A percentile compares a stretch with the other conserved stretches of the same genome.
Evolutionary conservation across 1,140 invertebrate genomes (phyloP).

Genomic region (Zaprionus vittiger): DNA sequence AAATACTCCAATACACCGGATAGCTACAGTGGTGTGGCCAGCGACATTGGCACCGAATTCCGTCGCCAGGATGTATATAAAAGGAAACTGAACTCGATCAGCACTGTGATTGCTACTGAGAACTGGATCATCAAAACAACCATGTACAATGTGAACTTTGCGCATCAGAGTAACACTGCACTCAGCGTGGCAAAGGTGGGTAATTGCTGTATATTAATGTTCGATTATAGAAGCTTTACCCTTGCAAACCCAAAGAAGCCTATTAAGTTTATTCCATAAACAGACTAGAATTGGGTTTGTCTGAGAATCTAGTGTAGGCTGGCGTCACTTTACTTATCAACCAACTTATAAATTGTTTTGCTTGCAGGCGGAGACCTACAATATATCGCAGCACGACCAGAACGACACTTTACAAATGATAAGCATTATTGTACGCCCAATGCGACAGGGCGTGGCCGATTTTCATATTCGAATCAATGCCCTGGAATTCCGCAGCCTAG

Average conservation of each 20-base stretch:
- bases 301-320: not conserved
- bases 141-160: slow-evolving; percentile 90
- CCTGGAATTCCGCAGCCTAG: slow-evolving; percentile 91
- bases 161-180: slow-evolving; percentile 91
- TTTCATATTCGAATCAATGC: slow-evolving; percentile 91
- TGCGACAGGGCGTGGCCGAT: slow-evolving; percentile 85
- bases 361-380: slow-evolving; percentile 89
- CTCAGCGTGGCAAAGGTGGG: slow-evolving; percentile 89
- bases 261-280: not conserved
- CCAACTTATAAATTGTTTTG: not conserved
- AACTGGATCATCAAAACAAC: slow-evolving; percentile 95
- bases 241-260: too few relatives aligned
- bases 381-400: slow-evolving; percentile 87
- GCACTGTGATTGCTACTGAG: slow-evolving; percentile 91
- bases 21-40: slow-evolving; percentile 89
- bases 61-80: slow-evolving; percentile 84
- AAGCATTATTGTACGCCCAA: slow-evolving; percentile 91
- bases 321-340: not conserved
- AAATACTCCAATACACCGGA: slow-evolving; percentile 87
- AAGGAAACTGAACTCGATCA: slow-evolving; percentile 88
- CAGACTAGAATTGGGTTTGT: not conserved
- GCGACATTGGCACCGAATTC: slow-evolving; percentile 91
- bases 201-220: slow-evolving; percentile 16
- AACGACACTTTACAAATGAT: slow-evolving; percentile 90
- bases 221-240: not conserved